phyloP scores from a whole-genome alignment of 2,888 invertebrate species.

The Urechis unicinctus region DNA sequence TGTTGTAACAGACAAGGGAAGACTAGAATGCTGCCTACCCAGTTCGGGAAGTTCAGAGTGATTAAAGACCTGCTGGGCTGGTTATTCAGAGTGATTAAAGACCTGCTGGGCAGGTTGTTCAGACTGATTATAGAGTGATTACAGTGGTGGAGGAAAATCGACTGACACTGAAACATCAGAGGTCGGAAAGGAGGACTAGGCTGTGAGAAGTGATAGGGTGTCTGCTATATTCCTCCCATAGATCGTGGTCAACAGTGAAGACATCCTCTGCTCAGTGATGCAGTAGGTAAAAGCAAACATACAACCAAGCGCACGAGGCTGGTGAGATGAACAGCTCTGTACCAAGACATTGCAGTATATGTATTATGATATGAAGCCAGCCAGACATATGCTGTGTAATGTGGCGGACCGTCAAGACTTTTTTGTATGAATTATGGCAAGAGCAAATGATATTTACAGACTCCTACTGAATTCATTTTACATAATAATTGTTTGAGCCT shows the following conservation, averaged over 20 bases:
- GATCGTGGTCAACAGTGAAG: conserved; percentile 64
- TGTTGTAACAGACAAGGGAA: too few relatives aligned
- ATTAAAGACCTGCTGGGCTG: neutral
- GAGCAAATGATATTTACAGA: too few relatives aligned
- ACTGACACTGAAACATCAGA: conserved; percentile 68
- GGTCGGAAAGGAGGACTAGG: conserved; percentile 75
- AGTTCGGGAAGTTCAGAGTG: too few relatives aligned
- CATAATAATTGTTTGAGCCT: too few relatives aligned
- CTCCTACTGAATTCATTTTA: too few relatives aligned
- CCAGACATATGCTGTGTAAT: too few relatives aligned
- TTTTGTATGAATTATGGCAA: too few relatives aligned
- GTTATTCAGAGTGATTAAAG: too few relatives aligned
- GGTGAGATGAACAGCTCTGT: neutral
- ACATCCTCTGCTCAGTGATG: conserved; percentile 67
- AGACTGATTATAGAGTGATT: neutral
- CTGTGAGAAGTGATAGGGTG: conserved; percentile 72
- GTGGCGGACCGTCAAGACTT: conserved; percentile 69
- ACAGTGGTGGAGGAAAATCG: neutral
- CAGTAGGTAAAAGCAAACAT: conserved; percentile 67
- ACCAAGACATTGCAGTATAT: too few relatives aligned
- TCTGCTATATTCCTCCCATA: conserved; percentile 67
- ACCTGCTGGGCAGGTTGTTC: too few relatives aligned
- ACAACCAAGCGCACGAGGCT: neutral
- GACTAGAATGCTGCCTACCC: too few relatives aligned
- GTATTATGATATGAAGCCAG: too few relatives aligned